These are phyloP conservation scores for Egretta garzetta DNA, from an alignment of 2,113 vertebrate species.

Conservation along the genomic window DNA sequence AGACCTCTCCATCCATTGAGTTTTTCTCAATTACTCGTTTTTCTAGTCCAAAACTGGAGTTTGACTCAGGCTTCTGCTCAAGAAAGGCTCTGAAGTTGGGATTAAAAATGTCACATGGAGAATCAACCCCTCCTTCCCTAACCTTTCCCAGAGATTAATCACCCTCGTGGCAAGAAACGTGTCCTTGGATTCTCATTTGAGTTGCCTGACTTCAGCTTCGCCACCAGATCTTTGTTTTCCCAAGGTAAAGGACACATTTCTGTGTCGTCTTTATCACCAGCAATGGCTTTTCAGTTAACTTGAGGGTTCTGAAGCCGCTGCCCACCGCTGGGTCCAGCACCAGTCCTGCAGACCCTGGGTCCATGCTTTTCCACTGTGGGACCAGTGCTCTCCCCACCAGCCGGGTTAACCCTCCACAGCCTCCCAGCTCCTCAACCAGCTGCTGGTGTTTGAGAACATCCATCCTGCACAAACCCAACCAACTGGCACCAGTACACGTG, in stretches of 20 bases:
- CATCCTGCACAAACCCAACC: not conserved
- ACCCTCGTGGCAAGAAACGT: rapidly evolving
- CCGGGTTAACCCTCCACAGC: not conserved
- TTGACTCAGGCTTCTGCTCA: not conserved
- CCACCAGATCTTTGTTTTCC: not conserved
- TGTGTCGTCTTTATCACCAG: not conserved
- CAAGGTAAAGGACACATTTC: not conserved
- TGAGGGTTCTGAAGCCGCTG: not conserved
- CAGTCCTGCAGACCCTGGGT: not conserved
- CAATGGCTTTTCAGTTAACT: not conserved
- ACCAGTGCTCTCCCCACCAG: not conserved
- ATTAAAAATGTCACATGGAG: not conserved
- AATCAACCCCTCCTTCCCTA: not conserved
- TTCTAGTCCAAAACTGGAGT: not conserved
- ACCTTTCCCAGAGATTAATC: not conserved
- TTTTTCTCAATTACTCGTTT: not conserved
- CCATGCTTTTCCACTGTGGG: not conserved
- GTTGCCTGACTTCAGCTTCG: not conserved
- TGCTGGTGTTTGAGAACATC: not conserved
- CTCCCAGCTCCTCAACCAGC: not conserved
- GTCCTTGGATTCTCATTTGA: not conserved
- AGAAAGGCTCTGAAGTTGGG: not conserved
- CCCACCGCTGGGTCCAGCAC: not conserved
- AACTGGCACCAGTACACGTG: not conserved
- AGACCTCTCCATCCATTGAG: rapidly evolving